These are phyloP conservation scores for Aplysina aerophoba DNA, from an alignment of 37 sponge, comb jelly and placozoan species.

Conservation along the genomic window DNA sequence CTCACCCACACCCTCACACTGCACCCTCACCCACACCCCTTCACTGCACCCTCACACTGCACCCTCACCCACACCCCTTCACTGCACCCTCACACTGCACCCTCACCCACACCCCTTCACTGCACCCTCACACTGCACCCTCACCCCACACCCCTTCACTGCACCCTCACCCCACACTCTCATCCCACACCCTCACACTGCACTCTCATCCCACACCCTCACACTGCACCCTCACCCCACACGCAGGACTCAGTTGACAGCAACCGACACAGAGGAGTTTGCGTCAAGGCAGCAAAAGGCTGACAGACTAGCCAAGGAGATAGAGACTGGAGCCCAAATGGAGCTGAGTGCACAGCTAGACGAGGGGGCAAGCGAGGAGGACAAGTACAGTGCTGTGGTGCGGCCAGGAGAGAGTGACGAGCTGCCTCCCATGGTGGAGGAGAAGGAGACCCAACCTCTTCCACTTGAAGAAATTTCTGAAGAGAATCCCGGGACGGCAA, in stretches of 20 bases:
- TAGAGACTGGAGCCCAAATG: conserved; percentile 35
- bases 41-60: neutral
- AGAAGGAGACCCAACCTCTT: neutral
- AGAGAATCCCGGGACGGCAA: neutral
- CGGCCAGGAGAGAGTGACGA: neutral
- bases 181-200: too few relatives aligned
- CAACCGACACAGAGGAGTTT: conserved; percentile 38
- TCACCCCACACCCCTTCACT: too few relatives aligned
- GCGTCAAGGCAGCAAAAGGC: conserved; percentile 45
- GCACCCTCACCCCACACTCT: too few relatives aligned
- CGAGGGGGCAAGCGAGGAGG: neutral
- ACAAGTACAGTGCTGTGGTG: conserved; percentile 17
- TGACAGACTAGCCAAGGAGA: conserved; percentile 53
- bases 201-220: too few relatives aligned
- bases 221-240: too few relatives aligned
- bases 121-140: too few relatives aligned
- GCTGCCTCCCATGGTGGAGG: neutral
- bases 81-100: too few relatives aligned
- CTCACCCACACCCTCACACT: neutral
- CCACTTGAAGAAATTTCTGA: neutral
- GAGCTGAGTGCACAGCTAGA: neutral
- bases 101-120: too few relatives aligned
- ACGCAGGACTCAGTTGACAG: conserved; percentile 55
- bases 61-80: too few relatives aligned
- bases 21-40: too few relatives aligned